Conservation (phyloP, 2,797 vertebrate species). For the Tenualosa thibaudeaui region DNA sequence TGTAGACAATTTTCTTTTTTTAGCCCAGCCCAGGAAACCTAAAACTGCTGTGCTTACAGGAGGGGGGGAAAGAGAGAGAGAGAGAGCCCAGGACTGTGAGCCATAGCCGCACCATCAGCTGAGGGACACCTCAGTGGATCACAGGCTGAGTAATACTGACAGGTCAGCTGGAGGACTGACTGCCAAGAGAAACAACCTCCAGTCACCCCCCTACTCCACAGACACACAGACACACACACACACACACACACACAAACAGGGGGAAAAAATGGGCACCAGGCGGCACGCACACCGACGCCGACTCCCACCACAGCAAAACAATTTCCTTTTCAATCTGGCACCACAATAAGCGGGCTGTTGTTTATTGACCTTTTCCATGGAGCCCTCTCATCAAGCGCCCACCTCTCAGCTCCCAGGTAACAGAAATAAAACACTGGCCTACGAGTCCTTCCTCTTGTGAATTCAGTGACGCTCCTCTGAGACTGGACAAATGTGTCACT, state of each 20-base stretch:
- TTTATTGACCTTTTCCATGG: constrained; percentile 66
- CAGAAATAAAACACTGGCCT: constrained; percentile 40
- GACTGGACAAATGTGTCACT: neutral
- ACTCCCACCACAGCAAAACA: constrained; percentile 52
- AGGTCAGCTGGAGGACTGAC: constrained; percentile 65
- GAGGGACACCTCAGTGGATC: constrained; percentile 61
- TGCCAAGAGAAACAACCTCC: constrained; percentile 56
- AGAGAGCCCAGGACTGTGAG: constrained; percentile 46
- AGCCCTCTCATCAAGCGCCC: constrained; percentile 55
- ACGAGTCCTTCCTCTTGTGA: neutral
- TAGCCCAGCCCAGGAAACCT: constrained; percentile 50
- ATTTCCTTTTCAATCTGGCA: constrained; percentile 69
- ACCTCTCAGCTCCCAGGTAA: constrained; percentile 49
- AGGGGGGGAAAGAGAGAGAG: constrained; percentile 45
- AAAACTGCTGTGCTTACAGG: constrained; percentile 20
- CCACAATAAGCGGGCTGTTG: constrained; percentile 57
- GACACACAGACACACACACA: neutral
- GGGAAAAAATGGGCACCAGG: neutral
- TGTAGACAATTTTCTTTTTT: constrained; percentile 37
- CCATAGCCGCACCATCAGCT: constrained; percentile 54
- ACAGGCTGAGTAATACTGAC: constrained; percentile 61
- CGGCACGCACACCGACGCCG: neutral
- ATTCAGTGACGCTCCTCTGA: neutral
- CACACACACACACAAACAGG: constrained; percentile 3
- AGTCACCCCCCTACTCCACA: constrained; percentile 24